phyloP scores from a whole-genome alignment of 2,888 invertebrate species.

The Netelia melanura region DNA sequence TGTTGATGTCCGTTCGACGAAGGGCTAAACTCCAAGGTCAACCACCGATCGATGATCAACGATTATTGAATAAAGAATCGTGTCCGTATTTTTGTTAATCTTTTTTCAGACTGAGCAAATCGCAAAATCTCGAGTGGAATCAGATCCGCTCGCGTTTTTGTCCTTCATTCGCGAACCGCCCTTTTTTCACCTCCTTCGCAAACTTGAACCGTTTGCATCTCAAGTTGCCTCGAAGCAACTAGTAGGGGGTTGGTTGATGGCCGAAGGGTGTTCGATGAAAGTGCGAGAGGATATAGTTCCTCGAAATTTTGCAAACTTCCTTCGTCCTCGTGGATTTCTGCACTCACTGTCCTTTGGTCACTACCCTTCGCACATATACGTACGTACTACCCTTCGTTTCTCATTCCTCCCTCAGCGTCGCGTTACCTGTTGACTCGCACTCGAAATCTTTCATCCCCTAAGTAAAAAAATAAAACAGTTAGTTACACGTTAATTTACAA shows the following conservation, averaged over 20 bases:
- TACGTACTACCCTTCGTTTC: too few species aligned
- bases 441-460: neutral
- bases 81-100: too few species aligned
- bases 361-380: too few species aligned
- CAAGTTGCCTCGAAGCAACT: conserved; percentile 68
- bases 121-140: neutral
- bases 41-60: too few species aligned
- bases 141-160: conserved; percentile 27
- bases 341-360: too few species aligned
- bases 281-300: conserved; percentile 6
- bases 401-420: too few species aligned
- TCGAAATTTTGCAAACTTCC: conserved; percentile 32
- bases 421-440: conserved; percentile 6
- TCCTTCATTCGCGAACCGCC: conserved; percentile 30
- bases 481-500: neutral
- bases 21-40: neutral
- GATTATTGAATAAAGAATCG: too few species aligned
- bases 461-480: too few species aligned
- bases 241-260: conserved; percentile 66
- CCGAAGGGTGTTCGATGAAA: conserved; percentile 44
- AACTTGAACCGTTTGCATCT: conserved; percentile 70
- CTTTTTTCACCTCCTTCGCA: conserved; percentile 33
- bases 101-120: too few species aligned
- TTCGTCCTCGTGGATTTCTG: conserved; percentile 24
- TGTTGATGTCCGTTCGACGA: neutral